phyloP scores from a whole-genome alignment of 2,113 vertebrate species.

The Motacilla alba region DNA sequence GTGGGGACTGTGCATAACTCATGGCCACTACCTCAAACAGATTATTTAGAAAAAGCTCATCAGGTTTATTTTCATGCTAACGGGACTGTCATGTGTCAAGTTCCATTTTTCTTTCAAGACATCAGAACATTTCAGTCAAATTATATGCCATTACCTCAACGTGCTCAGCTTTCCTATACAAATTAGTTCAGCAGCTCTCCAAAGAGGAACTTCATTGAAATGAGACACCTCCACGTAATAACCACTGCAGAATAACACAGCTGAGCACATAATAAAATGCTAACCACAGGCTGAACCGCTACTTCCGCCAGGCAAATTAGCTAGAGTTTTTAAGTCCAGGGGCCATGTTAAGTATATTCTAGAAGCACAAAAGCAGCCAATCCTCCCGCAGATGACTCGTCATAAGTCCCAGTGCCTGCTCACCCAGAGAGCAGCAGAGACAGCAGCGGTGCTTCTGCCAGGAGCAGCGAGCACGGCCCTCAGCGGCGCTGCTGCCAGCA shows the following conservation, averaged over 20 bases:
- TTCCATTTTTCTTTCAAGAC: background rate
- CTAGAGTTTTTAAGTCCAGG: background rate
- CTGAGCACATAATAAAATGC: background rate
- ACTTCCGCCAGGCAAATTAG: background rate
- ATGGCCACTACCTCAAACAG: accelerated
- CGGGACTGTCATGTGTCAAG: accelerated
- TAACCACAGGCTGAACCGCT: background rate
- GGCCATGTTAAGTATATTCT: background rate
- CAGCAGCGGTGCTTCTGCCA: background rate
- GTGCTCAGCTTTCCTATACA: background rate
- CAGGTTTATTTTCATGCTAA: background rate
- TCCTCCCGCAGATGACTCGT: background rate
- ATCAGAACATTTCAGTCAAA: background rate
- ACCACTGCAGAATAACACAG: background rate
- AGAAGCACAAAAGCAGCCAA: background rate
- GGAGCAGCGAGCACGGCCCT: background rate
- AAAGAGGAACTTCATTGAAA: background rate
- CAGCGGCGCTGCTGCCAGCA: background rate
- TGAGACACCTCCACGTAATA: background rate
- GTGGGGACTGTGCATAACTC: background rate
- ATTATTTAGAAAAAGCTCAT: background rate
- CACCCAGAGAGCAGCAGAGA: background rate
- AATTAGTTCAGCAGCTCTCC: background rate
- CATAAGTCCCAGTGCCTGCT: background rate
- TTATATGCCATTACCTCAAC: accelerated